A percentile compares a stretch with the other conserved stretches of the same genome.
These are phyloP conservation scores for Microtus montanus DNA, from an alignment of 2,113 vertebrate genomes.

Conservation along the genomic window DNA sequence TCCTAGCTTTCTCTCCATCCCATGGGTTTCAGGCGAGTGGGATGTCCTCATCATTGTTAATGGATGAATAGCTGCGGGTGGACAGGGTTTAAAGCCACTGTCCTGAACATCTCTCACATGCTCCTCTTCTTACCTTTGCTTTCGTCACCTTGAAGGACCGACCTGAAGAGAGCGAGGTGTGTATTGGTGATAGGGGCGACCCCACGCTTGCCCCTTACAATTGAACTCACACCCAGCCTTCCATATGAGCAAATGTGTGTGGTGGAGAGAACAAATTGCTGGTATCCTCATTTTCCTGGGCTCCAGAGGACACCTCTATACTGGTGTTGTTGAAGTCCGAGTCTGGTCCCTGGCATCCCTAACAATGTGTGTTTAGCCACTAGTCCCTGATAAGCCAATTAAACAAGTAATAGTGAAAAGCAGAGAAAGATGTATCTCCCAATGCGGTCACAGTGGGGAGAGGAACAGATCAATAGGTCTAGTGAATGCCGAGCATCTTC, in stretches of 20 bases:
- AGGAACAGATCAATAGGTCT: background rate
- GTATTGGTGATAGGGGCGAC: too few species aligned
- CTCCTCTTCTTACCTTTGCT: background rate
- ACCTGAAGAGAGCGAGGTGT: too few species aligned
- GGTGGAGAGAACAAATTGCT: fast-evolving
- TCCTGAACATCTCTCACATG: background rate
- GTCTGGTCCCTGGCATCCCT: background rate
- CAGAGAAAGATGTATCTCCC: background rate
- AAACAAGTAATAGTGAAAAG: background rate
- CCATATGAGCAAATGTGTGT: fast-evolving
- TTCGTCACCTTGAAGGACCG: background rate
- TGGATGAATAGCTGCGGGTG: too few species aligned
- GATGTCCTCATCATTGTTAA: background rate
- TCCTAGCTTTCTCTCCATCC: background rate
- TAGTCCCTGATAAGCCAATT: background rate
- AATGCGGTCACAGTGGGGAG: background rate
- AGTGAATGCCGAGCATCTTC: background rate
- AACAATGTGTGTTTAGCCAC: background rate
- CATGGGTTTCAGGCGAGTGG: background rate
- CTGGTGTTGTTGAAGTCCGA: too few species aligned
- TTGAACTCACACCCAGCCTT: background rate
- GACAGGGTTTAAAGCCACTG: background rate
- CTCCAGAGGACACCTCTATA: background rate
- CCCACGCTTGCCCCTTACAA: background rate
- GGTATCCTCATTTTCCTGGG: background rate